Conservation (phyloP, 1,140 invertebrate species). For the Charaxes varanes region DNA sequence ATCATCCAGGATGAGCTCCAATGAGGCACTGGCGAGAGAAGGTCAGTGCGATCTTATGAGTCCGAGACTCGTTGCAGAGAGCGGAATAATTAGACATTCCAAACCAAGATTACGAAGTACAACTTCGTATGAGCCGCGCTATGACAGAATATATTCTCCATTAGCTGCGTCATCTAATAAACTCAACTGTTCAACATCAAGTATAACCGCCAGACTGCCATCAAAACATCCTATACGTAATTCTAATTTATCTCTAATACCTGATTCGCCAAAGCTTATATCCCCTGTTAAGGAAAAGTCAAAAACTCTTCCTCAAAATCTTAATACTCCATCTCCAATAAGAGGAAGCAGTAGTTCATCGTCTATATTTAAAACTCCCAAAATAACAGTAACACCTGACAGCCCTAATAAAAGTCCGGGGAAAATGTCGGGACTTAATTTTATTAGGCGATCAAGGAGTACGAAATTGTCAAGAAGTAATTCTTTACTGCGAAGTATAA, state of each 20-base stretch:
- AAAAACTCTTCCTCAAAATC: slow-evolving; percentile 75
- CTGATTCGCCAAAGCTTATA: slow-evolving; percentile 56
- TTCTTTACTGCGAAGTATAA: slow-evolving; percentile 73
- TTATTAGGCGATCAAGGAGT: slow-evolving; percentile 81
- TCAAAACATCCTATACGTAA: slow-evolving; percentile 54
- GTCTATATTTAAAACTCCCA: slow-evolving; percentile 67
- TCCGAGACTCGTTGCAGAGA: slow-evolving; percentile 52
- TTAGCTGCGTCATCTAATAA: slow-evolving; percentile 50
- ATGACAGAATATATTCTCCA: slow-evolving; percentile 60
- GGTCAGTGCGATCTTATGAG: slow-evolving; percentile 49
- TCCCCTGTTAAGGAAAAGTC: slow-evolving; percentile 73
- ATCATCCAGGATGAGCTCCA: slow-evolving; percentile 57
- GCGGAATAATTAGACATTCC: slow-evolving; percentile 33
- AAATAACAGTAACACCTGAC: slow-evolving; percentile 59
- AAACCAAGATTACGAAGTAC: slow-evolving; percentile 58
- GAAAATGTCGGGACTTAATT: slow-evolving; percentile 73
- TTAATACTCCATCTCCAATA: slow-evolving; percentile 57
- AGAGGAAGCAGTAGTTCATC: slow-evolving; percentile 61
- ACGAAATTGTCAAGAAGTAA: slow-evolving; percentile 82
- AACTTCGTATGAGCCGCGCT: slow-evolving; percentile 59
- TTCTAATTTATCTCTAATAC: slow-evolving; percentile 63
- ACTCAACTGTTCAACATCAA: slow-evolving; percentile 51
- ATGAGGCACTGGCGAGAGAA: slow-evolving; percentile 52
- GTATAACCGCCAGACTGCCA: slow-evolving; percentile 40
- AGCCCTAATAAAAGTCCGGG: slow-evolving; percentile 69